Evolutionary conservation across 2,113 vertebrate genomes (phyloP).

Genomic region (Callipepla californica): DNA sequence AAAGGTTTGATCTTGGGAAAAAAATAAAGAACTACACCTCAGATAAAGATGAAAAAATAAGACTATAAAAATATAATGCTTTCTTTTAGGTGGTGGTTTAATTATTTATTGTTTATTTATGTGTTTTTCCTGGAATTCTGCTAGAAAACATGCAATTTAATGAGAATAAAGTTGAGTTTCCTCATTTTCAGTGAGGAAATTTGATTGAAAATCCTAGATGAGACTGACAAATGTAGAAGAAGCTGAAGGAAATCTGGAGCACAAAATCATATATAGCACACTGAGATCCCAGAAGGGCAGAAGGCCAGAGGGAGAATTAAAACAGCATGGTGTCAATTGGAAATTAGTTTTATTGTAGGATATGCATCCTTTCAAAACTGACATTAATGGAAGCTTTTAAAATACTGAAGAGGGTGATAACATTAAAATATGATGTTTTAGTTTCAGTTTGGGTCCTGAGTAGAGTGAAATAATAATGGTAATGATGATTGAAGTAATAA

Average conservation of each 20-base stretch:
- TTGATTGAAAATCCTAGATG: conserved; percentile 25
- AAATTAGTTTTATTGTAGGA: conserved; percentile 34
- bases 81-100: background rate
- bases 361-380: conserved; percentile 16
- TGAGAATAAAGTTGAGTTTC: background rate
- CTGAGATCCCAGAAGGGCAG: conserved; percentile 21
- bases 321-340: conserved; percentile 46
- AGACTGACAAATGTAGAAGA: background rate
- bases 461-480: conserved; percentile 25
- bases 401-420: conserved; percentile 27
- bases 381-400: conserved; percentile 12
- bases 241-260: conserved; percentile 20
- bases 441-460: background rate
- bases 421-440: conserved; percentile 24
- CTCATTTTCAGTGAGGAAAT: background rate
- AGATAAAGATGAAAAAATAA: background rate
- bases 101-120: background rate
- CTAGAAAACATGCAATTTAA: background rate
- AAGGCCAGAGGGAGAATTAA: conserved; percentile 51
- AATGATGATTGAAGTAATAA: conserved; percentile 33
- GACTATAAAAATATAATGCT: background rate
- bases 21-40: background rate
- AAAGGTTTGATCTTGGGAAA: background rate
- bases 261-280: conserved; percentile 18
- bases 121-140: background rate